Conservation (phyloP, 2,888 invertebrate genomes). For the Sesia apiformis region DNA sequence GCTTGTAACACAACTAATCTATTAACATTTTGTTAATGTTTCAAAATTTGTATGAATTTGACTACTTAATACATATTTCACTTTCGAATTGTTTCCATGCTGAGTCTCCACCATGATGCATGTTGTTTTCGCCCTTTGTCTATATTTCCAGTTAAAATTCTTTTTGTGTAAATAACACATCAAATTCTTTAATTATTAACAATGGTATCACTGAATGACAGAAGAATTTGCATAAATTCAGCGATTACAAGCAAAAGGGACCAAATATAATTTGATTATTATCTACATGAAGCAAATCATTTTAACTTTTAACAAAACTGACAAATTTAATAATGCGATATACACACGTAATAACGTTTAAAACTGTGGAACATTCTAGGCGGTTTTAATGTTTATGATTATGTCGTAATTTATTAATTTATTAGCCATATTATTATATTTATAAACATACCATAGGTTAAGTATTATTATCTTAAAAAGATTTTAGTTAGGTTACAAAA, state of each 20-base stretch:
- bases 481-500: constrained; percentile 65
- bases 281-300: constrained; percentile 29
- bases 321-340: constrained; percentile 40
- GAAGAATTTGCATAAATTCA: constrained; percentile 40
- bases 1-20: constrained; percentile 73
- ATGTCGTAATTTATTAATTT: constrained; percentile 60
- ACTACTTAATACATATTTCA: not conserved
- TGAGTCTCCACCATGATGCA: constrained; percentile 23
- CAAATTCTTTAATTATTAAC: constrained; percentile 42
- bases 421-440: constrained; percentile 70
- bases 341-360: constrained; percentile 30
- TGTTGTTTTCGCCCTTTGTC: constrained; percentile 32
- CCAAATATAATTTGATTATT: constrained; percentile 59
- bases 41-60: constrained; percentile 1
- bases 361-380: constrained; percentile 54
- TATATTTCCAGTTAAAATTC: constrained; percentile 31
- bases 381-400: constrained; percentile 40
- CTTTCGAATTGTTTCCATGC: not conserved
- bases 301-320: constrained; percentile 57
- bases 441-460: constrained; percentile 74
- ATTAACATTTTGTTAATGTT: constrained; percentile 38
- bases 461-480: constrained; percentile 70
- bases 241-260: constrained; percentile 72
- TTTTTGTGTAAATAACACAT: constrained; percentile 46
- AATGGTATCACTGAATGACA: constrained; percentile 35